Base-by-base conservation (phyloP, 2,797 vertebrate genomes). In the Lutjanus campechanus region DNA sequence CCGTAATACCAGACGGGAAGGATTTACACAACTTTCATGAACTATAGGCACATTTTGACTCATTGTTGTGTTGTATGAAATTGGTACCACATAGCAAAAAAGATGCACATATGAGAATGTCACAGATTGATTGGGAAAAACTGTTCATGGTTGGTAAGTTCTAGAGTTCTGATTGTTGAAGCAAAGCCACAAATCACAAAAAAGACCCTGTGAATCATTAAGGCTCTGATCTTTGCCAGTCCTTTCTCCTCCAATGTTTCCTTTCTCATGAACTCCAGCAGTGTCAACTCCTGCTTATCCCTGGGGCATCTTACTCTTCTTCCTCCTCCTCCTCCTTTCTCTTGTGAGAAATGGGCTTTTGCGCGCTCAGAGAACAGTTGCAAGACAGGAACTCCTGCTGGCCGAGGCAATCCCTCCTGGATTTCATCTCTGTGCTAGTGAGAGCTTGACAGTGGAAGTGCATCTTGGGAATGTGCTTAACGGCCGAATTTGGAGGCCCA, bases 191-290 rank as follows among this genome's bases (percentile, higher is more conserved):
- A 4, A 56, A 65, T 40, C 55, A 70, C 16, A 54, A 11, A 73
- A 83, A 73, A 47, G 5, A 25, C 63, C 60, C 64, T 62, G 59
- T 11, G 20, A 59, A 67, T 73, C 69, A 76, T 76, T 50, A 51
- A 43, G 7, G 22, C 60, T 13, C 56, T 49, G 61, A 82, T 83
- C 58, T 68, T 25, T 74, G 63, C 71, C 73, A 56, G 76, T 78
- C 69, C 56, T 72, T 69, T 62, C 61, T 81, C 74, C 49, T 77
- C 60, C 62, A 83, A 51, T 5, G 40, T 86, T 89, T 92, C 90
- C 80, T 91, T 94, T 94, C 92, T 92, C 93, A 93, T 91, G 91
- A 94, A 90, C 89, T 89, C 86, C 73, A 9, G 44, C 50, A 69
- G 61, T 82, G 85, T 91, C 73, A 86, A 85, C 82, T 77, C 49